Evolutionary conservation across 2,797 vertebrate genomes (phyloP).

Genomic region (Xyrichtys novacula): DNA sequence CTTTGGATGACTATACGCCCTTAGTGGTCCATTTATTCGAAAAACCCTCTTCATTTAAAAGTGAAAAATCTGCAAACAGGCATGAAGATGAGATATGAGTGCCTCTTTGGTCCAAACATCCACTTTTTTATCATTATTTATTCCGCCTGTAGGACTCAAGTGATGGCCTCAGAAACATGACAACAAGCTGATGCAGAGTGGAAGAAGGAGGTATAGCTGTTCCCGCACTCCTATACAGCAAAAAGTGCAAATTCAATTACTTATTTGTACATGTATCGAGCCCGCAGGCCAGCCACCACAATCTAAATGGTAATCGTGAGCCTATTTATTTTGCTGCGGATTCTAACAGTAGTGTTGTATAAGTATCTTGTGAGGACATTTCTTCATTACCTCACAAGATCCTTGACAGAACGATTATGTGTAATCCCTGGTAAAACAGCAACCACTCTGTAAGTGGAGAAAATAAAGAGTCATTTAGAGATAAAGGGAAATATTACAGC

Average conservation of each 20-base stretch:
- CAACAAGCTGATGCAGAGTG: conserved; percentile 53
- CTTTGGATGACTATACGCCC: conserved; percentile 3
- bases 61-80: conserved; percentile 36
- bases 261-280: conserved; percentile 75
- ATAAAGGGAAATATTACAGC: conserved; percentile 7
- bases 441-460: conserved; percentile 39
- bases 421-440: conserved; percentile 58
- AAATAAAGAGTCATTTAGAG: conserved; percentile 25
- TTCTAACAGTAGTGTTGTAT: conserved; percentile 46
- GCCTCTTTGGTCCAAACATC: conserved; percentile 56
- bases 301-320: conserved; percentile 81
- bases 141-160: conserved; percentile 47
- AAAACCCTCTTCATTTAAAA: conserved; percentile 48
- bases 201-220: conserved; percentile 55
- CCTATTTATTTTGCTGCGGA: conserved; percentile 66
- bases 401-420: conserved; percentile 62
- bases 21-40: conserved; percentile 42
- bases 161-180: conserved; percentile 52
- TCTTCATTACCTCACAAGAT: conserved; percentile 66
- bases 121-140: conserved; percentile 65
- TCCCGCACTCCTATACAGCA: conserved; percentile 51
- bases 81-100: conserved; percentile 48
- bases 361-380: conserved; percentile 39
- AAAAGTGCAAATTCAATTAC: conserved; percentile 78
- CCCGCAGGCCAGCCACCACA: conserved; percentile 68